Base-by-base conservation (phyloP, 2,113 vertebrate species). In the Nothoprocta pentlandii region DNA sequence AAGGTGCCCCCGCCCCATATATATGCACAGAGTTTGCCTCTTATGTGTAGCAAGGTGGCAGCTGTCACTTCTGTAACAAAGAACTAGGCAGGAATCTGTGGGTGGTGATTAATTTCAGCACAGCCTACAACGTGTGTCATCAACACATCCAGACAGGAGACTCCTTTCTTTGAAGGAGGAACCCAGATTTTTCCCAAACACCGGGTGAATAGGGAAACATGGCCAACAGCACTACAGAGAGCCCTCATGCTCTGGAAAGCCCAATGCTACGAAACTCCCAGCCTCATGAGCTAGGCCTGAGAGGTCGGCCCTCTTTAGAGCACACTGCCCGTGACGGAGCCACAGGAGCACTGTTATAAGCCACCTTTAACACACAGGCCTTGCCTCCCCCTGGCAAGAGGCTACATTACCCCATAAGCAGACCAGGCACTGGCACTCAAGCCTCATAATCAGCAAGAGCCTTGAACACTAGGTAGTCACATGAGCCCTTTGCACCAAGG, bases 121-220 rank as follows among this genome's bases (percentile, higher is more conserved):
- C 14, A 53, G 47, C 0, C 56, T 32, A 84, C 28, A 73, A 8
- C 36, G 36, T 39, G 36, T 39, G 36, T 39, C 36, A 7, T 39
- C 36, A 39, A 39, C 36, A 39, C 26, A 84, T 32, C n/a, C 71
- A 21, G 66, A 69, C 15, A 78, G 39, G 2, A 92, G 41, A 75
- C 26, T 79, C 23, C 42, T 34, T 64, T 75, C 28, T 64, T 63
- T 51, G 68, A 86, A 42, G 32, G 8, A 5, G 61, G 9, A 78
- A 46, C 13, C 12, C 58, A 79, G 51, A 53, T 85, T 64, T 13
- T 89, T 47, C 78, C 34, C 53, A 89, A 87, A 20, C 47, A 92
- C 15, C 41, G 53, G 30, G 74, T 10, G 68, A 82, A 74, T 9
- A 51, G 9, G 26, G 4, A 53, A 12, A 15, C 80, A 47, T 8